Base-by-base conservation (phyloP, 2,888 invertebrate genomes). In the Heteromyza rotundicornis region DNA sequence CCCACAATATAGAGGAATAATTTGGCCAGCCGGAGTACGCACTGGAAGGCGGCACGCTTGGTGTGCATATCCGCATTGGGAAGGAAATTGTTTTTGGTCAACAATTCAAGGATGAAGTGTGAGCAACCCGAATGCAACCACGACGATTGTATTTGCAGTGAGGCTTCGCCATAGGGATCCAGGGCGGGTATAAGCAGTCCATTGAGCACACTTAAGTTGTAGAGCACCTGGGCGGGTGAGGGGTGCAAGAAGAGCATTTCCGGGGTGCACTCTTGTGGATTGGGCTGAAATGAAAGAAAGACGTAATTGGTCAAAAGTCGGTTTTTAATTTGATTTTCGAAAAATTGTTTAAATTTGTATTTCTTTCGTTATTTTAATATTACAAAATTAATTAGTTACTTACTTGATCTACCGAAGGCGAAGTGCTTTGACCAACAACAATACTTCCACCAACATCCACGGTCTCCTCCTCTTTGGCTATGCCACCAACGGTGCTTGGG, bases 181-280 rank as follows among this genome's bases (percentile, higher is more conserved):
- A 89, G 84, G 7, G 96, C 94, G 14, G 98, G 98, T 91, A 98
- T 94, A 66, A 98, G 85, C 81, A 96, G 87, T 65, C 95, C 91
- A 82, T 97, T 95, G 64, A 96, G 85, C 54, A 96, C 93, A 84
- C 90, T 90, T 67, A 91, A 84, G 82, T 90, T 89, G 76, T 92
- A 92, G 59, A 91, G 86, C 76, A 92, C 92, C 83, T 89, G 88
- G 40, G 92, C 90, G 16, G 92, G 89, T 51, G 90, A 88, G 12
- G 89, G 86, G 70, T 88, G 87, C 77, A 92, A 89, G 81, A 92
- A 90, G 79, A 89, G 84, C 69, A 84, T 85, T 70, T 89, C 89
- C 60, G 89, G 86, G 14, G 86, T 79, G 59, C 79, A 79, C 44
- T 73, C 77, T 22, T 70, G 72, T 10, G 73, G 63, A 59, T 71